Base-by-base conservation (phyloP, 1,140 invertebrate genomes). In the Helicoverpa zea region DNA sequence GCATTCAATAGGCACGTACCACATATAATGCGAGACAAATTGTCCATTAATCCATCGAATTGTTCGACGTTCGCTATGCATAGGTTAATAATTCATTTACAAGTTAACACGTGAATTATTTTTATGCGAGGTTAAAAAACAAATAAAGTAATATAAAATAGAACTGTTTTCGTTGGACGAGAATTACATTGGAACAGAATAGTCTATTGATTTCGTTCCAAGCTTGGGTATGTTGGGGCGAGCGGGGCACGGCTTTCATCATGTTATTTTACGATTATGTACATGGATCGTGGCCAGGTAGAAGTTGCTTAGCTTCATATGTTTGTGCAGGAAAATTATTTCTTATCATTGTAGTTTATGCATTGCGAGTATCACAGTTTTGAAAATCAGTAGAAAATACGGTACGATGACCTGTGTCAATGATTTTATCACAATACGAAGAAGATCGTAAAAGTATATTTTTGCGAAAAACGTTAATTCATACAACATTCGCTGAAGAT, bases 361-460 rank as follows among this genome's bases (percentile, higher is more conserved):
- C 35, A 43, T 5, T 43, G 35, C 7, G 23, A 23, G 23, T 23
- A 23, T 23, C 23, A 23, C 23, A 23, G 23, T 43, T 9, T 43
- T 43, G 35, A 43, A 43, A 43, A 9, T 9, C 4, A 43, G 3
- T 9, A 43, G 80, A 52, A 82, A 52, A 82, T 77, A n/a, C 52
- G 35, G 83, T 81, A 51, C 80, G 77, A 72, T 81, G 81, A 81
- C 78, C 84, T 80, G 79, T 16, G 58, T 51, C 79, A 70, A 80
- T 51, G 86, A 87, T 86, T 82, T 83, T 87, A 87, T 87, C 84
- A 81, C 63, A 81, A 85, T 83, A 81, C 66, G 43, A 29, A 29
- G 76, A 79, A 82, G 81, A 83, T 75, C 49, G 51, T 72, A 85
- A 85, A 73, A 70, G 80, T 72, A 68, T 64, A 83, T 83, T 84